phyloP scores from a whole-genome alignment of 2,113 vertebrate genomes.

The Lagopus muta region DNA sequence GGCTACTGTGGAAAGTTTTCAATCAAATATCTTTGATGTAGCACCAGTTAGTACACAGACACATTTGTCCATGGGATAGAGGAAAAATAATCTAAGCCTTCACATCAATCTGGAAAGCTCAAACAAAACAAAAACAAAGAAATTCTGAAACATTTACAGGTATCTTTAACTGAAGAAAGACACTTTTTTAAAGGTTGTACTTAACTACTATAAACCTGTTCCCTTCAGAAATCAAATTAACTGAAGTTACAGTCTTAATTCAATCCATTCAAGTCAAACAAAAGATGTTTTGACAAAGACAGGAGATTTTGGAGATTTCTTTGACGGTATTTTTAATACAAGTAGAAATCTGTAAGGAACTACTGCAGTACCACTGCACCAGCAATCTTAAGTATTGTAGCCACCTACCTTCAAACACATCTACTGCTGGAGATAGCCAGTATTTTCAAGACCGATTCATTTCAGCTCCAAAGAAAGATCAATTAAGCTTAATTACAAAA shows the following conservation, averaged over 20 bases:
- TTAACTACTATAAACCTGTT: background rate
- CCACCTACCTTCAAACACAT: background rate
- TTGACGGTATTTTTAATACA: background rate
- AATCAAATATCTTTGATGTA: background rate
- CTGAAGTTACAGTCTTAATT: background rate
- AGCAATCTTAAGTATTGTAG: background rate
- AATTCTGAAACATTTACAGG: background rate
- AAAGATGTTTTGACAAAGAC: background rate
- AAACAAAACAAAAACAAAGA: background rate
- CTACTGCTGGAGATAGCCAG: background rate
- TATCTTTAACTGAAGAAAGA: background rate
- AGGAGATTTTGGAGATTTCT: background rate
- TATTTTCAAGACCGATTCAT: slow-evolving; percentile 39
- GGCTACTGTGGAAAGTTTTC: background rate
- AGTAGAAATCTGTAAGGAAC: background rate
- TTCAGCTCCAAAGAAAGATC: slow-evolving; percentile 47
- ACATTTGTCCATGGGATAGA: background rate
- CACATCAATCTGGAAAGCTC: background rate
- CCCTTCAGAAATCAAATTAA: background rate
- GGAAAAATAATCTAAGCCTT: background rate
- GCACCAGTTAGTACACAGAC: background rate
- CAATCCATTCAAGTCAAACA: background rate
- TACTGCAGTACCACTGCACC: background rate
- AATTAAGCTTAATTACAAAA: slow-evolving; percentile 78
- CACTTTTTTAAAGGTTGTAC: background rate